These are phyloP conservation scores for Drosophila mercatorum DNA, from an alignment of 2,888 invertebrate genomes.

Conservation along the genomic window DNA sequence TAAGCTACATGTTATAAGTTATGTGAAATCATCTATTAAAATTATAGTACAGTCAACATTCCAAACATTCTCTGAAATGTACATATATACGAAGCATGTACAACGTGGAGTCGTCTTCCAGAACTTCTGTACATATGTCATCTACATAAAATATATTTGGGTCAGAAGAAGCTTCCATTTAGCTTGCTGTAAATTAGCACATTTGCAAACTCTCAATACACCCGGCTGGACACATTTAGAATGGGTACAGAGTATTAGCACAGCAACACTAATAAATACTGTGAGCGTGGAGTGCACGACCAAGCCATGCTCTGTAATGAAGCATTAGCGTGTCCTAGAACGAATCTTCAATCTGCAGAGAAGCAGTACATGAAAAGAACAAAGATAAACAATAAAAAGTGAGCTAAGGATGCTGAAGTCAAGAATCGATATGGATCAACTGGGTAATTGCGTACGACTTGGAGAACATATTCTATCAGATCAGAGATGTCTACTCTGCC, in stretches of 20 bases:
- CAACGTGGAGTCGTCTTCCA: no score
- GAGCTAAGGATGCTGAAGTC: not conserved
- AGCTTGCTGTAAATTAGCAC: not conserved
- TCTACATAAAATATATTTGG: not conserved
- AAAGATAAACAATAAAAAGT: not conserved
- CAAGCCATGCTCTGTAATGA: not conserved
- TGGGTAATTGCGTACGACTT: not conserved
- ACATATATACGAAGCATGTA: no score
- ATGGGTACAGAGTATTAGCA: constrained; percentile 3
- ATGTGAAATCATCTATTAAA: no score
- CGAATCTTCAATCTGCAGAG: no score
- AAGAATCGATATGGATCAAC: not conserved
- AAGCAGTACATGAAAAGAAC: not conserved
- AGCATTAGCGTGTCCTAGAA: not conserved
- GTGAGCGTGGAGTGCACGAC: not conserved
- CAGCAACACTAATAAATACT: constrained; percentile 4
- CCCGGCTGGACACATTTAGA: not conserved
- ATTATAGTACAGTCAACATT: no score
- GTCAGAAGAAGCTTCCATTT: not conserved
- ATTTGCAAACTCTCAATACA: not conserved
- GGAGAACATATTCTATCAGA: not conserved
- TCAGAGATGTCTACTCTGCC: not conserved
- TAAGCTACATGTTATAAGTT: no score
- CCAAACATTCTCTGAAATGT: no score
- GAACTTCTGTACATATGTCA: no score